Base-by-base conservation (phyloP, 2,113 vertebrate genomes). In the Hyperopisus bebe region DNA sequence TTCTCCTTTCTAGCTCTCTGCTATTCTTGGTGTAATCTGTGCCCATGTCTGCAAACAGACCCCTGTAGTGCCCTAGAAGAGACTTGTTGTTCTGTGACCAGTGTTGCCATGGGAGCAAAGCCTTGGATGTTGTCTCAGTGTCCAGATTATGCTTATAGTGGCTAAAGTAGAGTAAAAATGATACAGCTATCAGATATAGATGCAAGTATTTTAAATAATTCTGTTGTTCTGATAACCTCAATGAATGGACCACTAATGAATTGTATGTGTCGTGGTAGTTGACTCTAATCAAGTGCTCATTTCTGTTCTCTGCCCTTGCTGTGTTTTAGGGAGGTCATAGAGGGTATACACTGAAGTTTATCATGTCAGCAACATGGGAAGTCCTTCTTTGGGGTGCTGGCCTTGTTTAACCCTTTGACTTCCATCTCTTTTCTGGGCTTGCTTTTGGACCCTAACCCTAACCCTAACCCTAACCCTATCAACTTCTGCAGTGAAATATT, bases 31-130 rank as follows among this genome's bases (percentile, higher is more conserved):
- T 88, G 88, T 91, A 91, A 91, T 88, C 88, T 87, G 27, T 90
- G 90, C 91, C 85, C 90, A 10, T 42, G 19, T 90, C 82, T 88
- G 50, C 89, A 92, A 86, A 88, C 89, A 92, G 92, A 92, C 88
- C 53, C 77, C 50, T 55, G 53, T 21, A 27, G 91, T 91, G 91
- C 90, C 90, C 90, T 93, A 91, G 90, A 91, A 91, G 89, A 91
- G 91, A 91, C 92, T 90, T 85, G 77, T 88, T 91, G 90, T 90
- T 91, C 89, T 90, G 88, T 91, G 62, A 86, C 90, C 80, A 55
- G 86, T 89, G 93, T 94, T 94, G 91, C 93, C 92, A 94, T 94
- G 93, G 92, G 87, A 93, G 91, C 91, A 62, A 53, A 82, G 85
- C 85, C 89, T 50, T 58, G 89, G 90, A 91, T 91, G 91, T 91